Percentiles rank a stretch among this genome's conserved stretches.
These are phyloP conservation scores for Pantherophis alleghaniensis DNA, from an alignment of 2,797 vertebrate species.

Conservation along the genomic window DNA sequence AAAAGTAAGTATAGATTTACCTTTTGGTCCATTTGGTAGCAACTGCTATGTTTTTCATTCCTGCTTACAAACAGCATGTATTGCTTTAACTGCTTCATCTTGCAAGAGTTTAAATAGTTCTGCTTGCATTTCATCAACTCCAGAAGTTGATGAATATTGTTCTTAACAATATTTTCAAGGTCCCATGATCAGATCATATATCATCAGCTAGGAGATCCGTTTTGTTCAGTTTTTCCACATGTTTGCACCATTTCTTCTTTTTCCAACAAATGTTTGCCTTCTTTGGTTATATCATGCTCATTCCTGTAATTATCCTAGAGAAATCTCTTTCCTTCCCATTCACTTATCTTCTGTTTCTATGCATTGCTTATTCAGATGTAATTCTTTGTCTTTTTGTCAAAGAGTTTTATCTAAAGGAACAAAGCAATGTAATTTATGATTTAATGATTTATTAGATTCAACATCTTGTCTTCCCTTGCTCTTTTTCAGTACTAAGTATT, in stretches of 20 bases:
- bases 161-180: neutral
- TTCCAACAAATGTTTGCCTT: neutral
- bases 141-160: neutral
- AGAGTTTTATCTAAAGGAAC: neutral
- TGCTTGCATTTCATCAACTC: neutral
- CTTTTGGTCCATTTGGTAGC: neutral
- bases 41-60: neutral
- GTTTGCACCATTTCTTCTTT: neutral
- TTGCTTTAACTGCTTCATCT: neutral
- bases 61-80: neutral
- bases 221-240: neutral
- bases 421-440: neutral
- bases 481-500: neutral
- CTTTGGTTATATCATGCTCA: neutral
- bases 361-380: neutral
- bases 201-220: neutral
- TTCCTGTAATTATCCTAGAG: neutral
- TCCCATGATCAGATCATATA: neutral
- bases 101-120: neutral
- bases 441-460: neutral
- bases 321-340: neutral
- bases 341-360: neutral
- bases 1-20: neutral
- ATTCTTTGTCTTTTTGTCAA: neutral
- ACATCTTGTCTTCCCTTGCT: neutral